Conservation (phyloP, 2,888 invertebrate species). For the Steromphala cineraria region DNA sequence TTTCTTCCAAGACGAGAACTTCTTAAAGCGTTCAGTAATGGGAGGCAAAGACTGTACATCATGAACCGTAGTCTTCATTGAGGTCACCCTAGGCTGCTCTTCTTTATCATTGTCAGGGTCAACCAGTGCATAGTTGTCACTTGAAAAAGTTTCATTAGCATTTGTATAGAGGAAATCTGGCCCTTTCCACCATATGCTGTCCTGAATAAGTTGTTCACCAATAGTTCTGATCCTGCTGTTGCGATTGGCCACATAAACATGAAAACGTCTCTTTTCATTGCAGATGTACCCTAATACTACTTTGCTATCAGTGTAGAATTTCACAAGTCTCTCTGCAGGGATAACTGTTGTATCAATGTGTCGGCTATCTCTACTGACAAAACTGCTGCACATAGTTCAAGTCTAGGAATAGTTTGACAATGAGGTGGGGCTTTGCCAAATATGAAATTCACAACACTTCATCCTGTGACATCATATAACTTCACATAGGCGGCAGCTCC, state of each 20-base stretch:
- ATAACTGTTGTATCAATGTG: slow-evolving; percentile 11
- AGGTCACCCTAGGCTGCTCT: too few relatives aligned
- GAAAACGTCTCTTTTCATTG: slow-evolving; percentile 30
- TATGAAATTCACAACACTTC: neutral
- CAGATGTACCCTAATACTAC: slow-evolving; percentile 36
- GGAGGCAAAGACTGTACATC: too few relatives aligned
- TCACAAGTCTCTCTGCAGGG: neutral
- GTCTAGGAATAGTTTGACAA: slow-evolving; percentile 31
- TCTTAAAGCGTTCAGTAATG: too few relatives aligned
- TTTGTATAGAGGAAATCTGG: too few relatives aligned
- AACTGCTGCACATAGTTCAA: slow-evolving; percentile 37
- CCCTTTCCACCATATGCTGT: too few relatives aligned
- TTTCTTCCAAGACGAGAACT: too few relatives aligned
- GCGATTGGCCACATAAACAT: slow-evolving; percentile 31
- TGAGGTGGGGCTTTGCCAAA: slow-evolving; percentile 21
- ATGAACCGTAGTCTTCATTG: too few relatives aligned
- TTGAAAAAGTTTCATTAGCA: too few relatives aligned
- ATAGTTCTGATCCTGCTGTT: slow-evolving; percentile 21
- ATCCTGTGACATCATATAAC: neutral
- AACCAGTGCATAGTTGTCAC: too few relatives aligned
- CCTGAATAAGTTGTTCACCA: too few relatives aligned
- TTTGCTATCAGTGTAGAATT: slow-evolving; percentile 35
- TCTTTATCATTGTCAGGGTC: too few relatives aligned
- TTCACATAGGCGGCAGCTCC: slow-evolving; percentile 27
- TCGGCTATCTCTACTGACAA: slow-evolving; percentile 26